Base-by-base conservation (phyloP, 1,140 invertebrate genomes). In the Hyles vespertilio region DNA sequence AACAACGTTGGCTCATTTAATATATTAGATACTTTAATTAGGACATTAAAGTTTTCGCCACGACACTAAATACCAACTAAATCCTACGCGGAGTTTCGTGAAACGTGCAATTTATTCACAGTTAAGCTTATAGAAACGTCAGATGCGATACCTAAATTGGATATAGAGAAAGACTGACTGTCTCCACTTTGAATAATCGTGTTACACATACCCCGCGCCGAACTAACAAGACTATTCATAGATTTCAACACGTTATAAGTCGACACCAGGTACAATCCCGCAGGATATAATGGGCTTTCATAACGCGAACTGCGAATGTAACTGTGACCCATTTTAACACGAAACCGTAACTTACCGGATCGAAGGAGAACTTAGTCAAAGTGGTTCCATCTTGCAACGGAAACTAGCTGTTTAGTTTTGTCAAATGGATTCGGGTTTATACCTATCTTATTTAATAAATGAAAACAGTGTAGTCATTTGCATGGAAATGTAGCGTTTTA, bases 11-110 rank as follows among this genome's bases (percentile, higher is more conserved):
- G 5, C 57, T 63, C 67, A 66, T 67, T 67, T 61, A 64, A 40
- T 70, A 61, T 51, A 59, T 64, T 58, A 59, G 53, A 57, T 54
- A 54, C 55, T 58, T 65, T 65, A 57, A 65, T 60, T 65, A 65
- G 47, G 50, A 34, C 58, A 54, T 57, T 60, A 8, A 48, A 56
- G 11, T 47, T 48, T 33, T 40, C 36, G 36, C 36, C 36, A 8
- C 36, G 36, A 40, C 36, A 40, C 36, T 40, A 40, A 40, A 40
- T 40, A 40, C 1, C 0, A 40, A 40, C 36, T 40, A 40, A 40
- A 40, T 40, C 36, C 36, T 5, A 8, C 4, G 8, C 8, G 36
- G 36, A 40, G 36, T 40, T 40, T 40, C 1, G 22, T 40, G 36
- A 40, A 40, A 40, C 36, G 22, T 22, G 36, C 36, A 40, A 40